phyloP scores from a whole-genome alignment of 92 coral and sea anemone genomes.

The Siderastrea radians region DNA sequence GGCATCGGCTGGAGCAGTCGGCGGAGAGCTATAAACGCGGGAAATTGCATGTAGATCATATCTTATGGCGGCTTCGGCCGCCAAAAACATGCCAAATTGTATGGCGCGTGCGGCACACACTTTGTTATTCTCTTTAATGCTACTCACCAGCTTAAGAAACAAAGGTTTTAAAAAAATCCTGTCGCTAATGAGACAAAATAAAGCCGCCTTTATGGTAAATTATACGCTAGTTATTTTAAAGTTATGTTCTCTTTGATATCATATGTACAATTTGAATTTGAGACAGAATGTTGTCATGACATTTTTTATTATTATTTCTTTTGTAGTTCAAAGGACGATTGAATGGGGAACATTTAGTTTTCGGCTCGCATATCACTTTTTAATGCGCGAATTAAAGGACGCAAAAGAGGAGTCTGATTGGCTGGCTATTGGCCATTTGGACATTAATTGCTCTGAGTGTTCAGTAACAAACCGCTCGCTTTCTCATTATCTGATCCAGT shows the following conservation, averaged over 20 bases:
- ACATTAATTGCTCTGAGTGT: not conserved
- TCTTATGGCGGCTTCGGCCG: slow-evolving; percentile 9
- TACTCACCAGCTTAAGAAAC: not conserved
- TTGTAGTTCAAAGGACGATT: not conserved
- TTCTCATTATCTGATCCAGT: not conserved
- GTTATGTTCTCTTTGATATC: not conserved
- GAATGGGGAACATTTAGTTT: not conserved
- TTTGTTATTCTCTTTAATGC: not conserved
- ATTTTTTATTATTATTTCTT: not conserved
- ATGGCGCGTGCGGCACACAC: not conserved
- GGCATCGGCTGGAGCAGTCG: slow-evolving; percentile 1
- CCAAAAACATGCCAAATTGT: slow-evolving; percentile 1
- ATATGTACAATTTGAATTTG: not conserved
- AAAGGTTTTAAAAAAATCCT: not conserved
- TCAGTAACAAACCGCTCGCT: not conserved
- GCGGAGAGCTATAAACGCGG: not conserved
- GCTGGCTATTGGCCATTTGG: not conserved
- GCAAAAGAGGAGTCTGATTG: not conserved
- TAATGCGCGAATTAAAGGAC: not conserved
- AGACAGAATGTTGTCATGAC: not conserved
- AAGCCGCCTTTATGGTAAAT: not conserved
- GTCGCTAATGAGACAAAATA: not conserved
- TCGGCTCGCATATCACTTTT: not conserved
- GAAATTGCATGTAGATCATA: slow-evolving; percentile 6
- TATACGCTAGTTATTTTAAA: not conserved